Evolutionary conservation across 1,140 invertebrate genomes (phyloP).

Genomic region (Solenopsis fugax): DNA sequence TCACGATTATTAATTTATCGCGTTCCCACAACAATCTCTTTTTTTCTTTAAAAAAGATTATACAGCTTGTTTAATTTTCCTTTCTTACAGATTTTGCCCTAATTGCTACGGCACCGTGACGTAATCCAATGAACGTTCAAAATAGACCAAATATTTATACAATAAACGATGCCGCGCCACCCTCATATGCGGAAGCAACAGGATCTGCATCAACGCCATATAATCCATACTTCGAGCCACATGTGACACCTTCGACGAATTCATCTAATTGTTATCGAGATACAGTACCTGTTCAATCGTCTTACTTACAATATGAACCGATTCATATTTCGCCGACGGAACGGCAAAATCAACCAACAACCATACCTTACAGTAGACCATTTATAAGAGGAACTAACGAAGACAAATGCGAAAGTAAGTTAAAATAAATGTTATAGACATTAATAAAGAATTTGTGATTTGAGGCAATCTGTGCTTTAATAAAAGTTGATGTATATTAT

Average conservation of each 20-base stretch:
- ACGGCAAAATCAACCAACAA: not conserved
- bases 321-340: no score
- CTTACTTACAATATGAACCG: not conserved
- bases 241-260: not conserved
- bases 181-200: constrained; percentile 36
- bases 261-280: constrained; percentile 9
- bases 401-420: not conserved
- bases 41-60: not conserved
- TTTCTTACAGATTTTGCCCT: not conserved
- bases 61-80: not conserved
- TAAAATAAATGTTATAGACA: not conserved
- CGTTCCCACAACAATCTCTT: not conserved
- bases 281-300: not conserved
- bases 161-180: constrained; percentile 37
- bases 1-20: not conserved
- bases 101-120: not conserved
- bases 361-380: not conserved
- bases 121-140: not conserved
- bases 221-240: not conserved
- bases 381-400: no score
- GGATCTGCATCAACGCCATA: not conserved
- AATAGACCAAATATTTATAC: constrained; percentile 20
- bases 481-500: not conserved
- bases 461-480: not conserved
- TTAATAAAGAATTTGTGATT: not conserved